phyloP scores from a whole-genome alignment of 2,797 vertebrate genomes.

The Chelon labrosus region DNA sequence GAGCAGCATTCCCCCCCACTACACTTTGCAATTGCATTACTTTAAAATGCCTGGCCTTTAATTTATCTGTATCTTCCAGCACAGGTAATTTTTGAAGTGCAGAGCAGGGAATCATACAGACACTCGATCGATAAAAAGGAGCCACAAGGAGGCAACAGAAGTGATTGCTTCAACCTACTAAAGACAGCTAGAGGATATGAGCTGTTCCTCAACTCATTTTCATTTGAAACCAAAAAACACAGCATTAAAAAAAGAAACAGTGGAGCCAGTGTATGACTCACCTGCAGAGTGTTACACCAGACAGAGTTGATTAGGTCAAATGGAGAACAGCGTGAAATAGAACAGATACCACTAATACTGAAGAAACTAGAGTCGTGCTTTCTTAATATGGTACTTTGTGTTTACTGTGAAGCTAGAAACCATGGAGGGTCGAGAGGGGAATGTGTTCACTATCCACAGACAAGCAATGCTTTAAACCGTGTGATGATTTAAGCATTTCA shows the following conservation, averaged over 20 bases:
- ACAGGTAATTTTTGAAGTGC: constrained; percentile 62
- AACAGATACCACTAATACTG: constrained; percentile 34
- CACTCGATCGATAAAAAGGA: constrained; percentile 65
- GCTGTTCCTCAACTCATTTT: constrained; percentile 40
- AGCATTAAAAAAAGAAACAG: constrained; percentile 26
- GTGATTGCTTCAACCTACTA: constrained; percentile 65
- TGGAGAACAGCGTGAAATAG: constrained; percentile 54
- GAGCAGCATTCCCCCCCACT: constrained; percentile 26
- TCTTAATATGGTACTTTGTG: not conserved
- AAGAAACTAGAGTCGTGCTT: constrained; percentile 15
- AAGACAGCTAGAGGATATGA: constrained; percentile 60
- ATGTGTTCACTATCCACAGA: not conserved
- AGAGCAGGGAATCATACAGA: constrained; percentile 63
- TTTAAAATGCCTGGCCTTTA: constrained; percentile 61
- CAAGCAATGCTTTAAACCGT: constrained; percentile 14
- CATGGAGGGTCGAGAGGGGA: not conserved
- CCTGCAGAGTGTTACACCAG: constrained; percentile 53
- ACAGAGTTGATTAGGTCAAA: constrained; percentile 40
- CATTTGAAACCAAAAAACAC: constrained; percentile 48
- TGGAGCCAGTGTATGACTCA: constrained; percentile 64
- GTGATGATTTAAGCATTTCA: constrained; percentile 26
- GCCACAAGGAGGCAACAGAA: constrained; percentile 63
- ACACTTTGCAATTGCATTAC: constrained; percentile 45
- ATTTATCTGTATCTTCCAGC: constrained; percentile 65
- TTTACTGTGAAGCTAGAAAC: not conserved